Evolutionary conservation across 2,888 invertebrate genomes (phyloP), one percentile per base, ranked within the genome.

Genomic region (Diaphora mendica): DNA sequence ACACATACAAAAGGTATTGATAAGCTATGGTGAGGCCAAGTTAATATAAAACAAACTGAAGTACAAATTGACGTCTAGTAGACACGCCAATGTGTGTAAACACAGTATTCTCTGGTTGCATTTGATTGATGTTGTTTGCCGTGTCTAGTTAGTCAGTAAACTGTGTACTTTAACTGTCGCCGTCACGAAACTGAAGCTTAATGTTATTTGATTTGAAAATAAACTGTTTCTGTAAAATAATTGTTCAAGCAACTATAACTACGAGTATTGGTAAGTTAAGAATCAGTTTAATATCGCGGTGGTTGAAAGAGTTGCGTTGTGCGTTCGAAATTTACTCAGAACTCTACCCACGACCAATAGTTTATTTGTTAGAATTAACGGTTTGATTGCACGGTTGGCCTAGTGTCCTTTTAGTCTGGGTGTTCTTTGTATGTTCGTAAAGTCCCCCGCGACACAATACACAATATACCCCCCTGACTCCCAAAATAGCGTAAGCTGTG

Each of bases 71-170:
- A 59, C 59, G 59, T 59, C 4, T 26, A 59, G 15, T 26, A 59
- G 59, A 59, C 59, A 13, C 13, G n/a, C 59, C 59, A 59, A 13
- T 15, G 62, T 30, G 30, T 62, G 62, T 62, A 30, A 62, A 30
- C 30, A 30, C 26, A 59, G 26, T 30, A 7, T 30, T 62, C 62
- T 62, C 17, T 62, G 30, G 7, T 20, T 82, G 75, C 81, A 80
- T 62, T 62, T 82, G 83, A 83, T 82, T 81, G 71, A 82, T 81
- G 82, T 68, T 82, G 66, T 81, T 79, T 83, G 79, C 64, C 39
- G 66, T 59, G 42, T 66, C 39, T 42, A 39, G 48, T 71, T 35
- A 39, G 26, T 71, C 35, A 65, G 48, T 64, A 33, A 64, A 64
- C 11, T 70, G 30, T 64, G 64, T 30, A 5, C 26, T 26, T 59